Evolutionary conservation across 2,113 vertebrate species (phyloP), one percentile per base, ranked within the genome.

Genomic region (Albula glossodonta): DNA sequence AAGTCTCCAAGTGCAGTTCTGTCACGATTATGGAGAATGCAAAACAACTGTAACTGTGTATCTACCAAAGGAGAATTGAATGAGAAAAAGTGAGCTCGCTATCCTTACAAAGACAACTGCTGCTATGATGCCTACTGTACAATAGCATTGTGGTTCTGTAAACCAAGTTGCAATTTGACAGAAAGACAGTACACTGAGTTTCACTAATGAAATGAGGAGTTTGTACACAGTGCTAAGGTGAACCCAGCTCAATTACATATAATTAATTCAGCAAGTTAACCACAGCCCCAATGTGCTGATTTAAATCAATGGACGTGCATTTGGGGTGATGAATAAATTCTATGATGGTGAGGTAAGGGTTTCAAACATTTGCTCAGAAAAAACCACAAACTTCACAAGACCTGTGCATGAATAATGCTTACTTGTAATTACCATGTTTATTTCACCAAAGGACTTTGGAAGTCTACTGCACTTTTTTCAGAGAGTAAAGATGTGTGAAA

Each of bases 241-340:
- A 86, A 86, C 77, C 85, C 25, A 81, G 51, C 53, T n/a, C 77
- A 74, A 77, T 82, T 86, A 86, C 25, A n/a, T 48, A 63, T 49
- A 50, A 85, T 80, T 41, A 10, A 74, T 77, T 31, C 80, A 56
- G 51, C 25, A 66, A 52, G 63, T 17, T 49, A 7, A 51, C 50
- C 63, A 74, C 49, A 84, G 70, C 4, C n/a, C 51, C 25, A 13
- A 12, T 22, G 31, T 56, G 60, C 13, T 15, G 48, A 81, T 52
- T 25, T 22, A 63, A 84, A 70, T 48, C 66, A 56, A 77, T 48
- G 22, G 41, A 86, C 52, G 51, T 74, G 12, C 49, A 41, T 74
- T 74, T 74, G 17, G 5, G 31, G 10, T 22, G 70, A 74, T 74
- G 70, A 74, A n/a, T 31, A 31, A n/a, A 74, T 31, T 22, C 70